phyloP scores from a whole-genome alignment of 2,888 invertebrate genomes.

The Coleophora flavipennella region DNA sequence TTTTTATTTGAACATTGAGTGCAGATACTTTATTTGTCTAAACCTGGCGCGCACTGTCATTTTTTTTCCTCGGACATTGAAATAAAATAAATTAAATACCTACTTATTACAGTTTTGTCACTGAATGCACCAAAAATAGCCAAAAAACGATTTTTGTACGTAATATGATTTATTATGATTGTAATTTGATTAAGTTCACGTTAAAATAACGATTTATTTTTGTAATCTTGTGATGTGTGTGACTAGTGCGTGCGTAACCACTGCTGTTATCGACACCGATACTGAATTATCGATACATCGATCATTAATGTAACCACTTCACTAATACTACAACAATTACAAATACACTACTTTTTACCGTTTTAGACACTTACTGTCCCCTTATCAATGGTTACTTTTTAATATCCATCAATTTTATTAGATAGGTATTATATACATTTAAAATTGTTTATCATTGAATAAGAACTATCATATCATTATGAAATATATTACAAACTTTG shows the following conservation, averaged over 20 bases:
- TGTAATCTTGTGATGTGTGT: slow-evolving; percentile 19
- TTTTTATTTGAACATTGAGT: slow-evolving; percentile 73
- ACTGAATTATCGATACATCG: slow-evolving; percentile 19
- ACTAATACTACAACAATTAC: slow-evolving; percentile 70
- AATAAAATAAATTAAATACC: too few relatives aligned
- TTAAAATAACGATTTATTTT: slow-evolving; percentile 14
- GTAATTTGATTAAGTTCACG: not conserved
- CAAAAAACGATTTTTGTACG: not conserved
- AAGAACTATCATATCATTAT: slow-evolving; percentile 56
- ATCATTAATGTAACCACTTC: slow-evolving; percentile 48
- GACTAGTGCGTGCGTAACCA: slow-evolving; percentile 61
- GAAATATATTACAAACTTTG: slow-evolving; percentile 73
- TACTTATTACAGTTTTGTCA: not conserved
- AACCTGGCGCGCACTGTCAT: slow-evolving; percentile 65
- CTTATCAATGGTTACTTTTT: slow-evolving; percentile 57
- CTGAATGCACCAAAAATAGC: not conserved
- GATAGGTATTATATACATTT: slow-evolving; percentile 69
- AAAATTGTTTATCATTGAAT: slow-evolving; percentile 66
- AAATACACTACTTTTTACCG: slow-evolving; percentile 69
- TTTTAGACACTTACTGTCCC: slow-evolving; percentile 64
- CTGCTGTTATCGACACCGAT: slow-evolving; percentile 24
- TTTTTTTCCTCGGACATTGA: slow-evolving; percentile 13
- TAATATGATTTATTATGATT: not conserved
- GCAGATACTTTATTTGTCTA: slow-evolving; percentile 68
- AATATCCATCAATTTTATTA: slow-evolving; percentile 48